A percentile compares a stretch with the other conserved stretches of the same genome.
phyloP scores from a whole-genome alignment of 30 jellyfish, hydroid and myxozoan species.

The Euphysa ruthae region DNA sequence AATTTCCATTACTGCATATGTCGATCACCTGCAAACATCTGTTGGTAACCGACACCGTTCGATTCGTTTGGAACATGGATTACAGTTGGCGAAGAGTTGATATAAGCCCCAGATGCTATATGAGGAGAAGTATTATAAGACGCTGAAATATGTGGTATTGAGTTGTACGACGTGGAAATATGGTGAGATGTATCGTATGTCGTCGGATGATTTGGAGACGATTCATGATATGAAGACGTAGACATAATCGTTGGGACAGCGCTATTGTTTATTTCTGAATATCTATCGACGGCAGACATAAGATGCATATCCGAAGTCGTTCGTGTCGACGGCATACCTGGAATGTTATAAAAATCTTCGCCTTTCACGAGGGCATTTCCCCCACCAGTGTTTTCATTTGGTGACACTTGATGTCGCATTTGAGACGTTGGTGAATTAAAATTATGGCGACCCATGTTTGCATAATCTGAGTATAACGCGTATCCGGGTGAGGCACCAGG shows the following conservation, averaged over 20 bases:
- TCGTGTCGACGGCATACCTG: conserved; percentile 50
- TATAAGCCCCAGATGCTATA: no score
- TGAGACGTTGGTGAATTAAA: conserved; percentile 66
- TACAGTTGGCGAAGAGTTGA: no score
- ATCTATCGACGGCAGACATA: conserved; percentile 5
- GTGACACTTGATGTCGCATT: conserved; percentile 51
- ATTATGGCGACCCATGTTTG: conserved; percentile 73
- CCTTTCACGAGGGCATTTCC: no score
- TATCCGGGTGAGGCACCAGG: conserved; percentile 79
- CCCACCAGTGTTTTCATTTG: conserved; percentile 23
- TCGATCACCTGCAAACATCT: no score
- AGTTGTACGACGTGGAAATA: no score
- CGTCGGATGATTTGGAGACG: no score
- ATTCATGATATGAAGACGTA: background rate
- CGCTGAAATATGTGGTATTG: no score
- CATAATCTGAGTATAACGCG: conserved; percentile 47
- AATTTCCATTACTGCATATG: no score
- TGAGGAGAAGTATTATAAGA: no score
- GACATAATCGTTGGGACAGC: conserved; percentile 2
- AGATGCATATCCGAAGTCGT: background rate
- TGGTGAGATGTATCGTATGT: no score
- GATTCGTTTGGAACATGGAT: conserved; percentile 24
- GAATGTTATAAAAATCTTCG: conserved; percentile 77
- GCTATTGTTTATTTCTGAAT: background rate
- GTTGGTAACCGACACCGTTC: background rate